Conservation (phyloP, 2,888 invertebrate species). For the Acanthococcus lagerstroemiae region DNA sequence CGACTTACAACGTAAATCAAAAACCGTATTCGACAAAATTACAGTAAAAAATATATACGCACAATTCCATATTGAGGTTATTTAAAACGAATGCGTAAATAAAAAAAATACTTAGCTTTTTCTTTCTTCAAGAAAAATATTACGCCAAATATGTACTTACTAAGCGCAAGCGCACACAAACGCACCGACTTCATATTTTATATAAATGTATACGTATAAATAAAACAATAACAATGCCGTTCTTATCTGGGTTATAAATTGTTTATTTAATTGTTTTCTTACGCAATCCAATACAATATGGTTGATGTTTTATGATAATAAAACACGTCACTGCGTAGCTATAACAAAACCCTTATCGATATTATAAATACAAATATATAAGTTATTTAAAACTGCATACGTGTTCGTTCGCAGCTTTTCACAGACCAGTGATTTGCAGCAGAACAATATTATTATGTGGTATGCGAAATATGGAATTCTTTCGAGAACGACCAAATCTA, state of each 20-base stretch:
- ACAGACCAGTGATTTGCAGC: not conserved
- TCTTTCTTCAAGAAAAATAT: too few species aligned
- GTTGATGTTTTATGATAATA: constrained; percentile 29
- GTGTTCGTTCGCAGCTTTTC: too few species aligned
- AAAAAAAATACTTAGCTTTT: too few species aligned
- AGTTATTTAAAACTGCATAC: not conserved
- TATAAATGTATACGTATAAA: constrained; percentile 20
- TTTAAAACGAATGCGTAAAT: too few species aligned
- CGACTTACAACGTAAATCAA: too few species aligned
- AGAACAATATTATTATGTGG: too few species aligned
- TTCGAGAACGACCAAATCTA: too few species aligned
- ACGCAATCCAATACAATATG: constrained; percentile 27
- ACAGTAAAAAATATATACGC: too few species aligned
- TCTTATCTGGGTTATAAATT: constrained; percentile 26
- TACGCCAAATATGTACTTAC: too few species aligned
- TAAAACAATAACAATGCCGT: constrained; percentile 20
- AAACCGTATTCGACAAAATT: too few species aligned
- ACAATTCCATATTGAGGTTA: too few species aligned
- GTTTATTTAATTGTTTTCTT: constrained; percentile 28
- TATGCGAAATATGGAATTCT: too few species aligned
- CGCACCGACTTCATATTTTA: constrained; percentile 7
- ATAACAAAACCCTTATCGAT: constrained; percentile 27
- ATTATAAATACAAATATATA: constrained; percentile 7
- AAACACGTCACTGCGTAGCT: constrained; percentile 23
- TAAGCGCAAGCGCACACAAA: not conserved